These are phyloP conservation scores for Micoletzkya japonica DNA, from an alignment of 2,888 invertebrate genomes.

Conservation along the genomic window DNA sequence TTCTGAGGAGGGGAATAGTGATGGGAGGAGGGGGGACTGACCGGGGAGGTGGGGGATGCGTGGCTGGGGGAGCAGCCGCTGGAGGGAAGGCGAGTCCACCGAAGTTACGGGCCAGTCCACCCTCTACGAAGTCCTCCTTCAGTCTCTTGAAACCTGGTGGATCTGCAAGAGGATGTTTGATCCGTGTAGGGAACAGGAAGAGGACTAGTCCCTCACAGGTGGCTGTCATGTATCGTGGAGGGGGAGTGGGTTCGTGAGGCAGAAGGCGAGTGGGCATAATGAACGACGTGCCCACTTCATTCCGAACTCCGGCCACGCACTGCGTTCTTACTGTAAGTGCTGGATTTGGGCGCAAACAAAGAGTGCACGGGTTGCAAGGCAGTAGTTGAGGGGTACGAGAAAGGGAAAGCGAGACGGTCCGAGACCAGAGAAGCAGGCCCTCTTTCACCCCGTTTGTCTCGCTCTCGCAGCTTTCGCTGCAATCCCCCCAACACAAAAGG, in stretches of 20 bases:
- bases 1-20: neutral
- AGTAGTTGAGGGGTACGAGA: neutral
- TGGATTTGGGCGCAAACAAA: neutral
- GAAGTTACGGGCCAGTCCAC: too few relatives aligned
- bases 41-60: too few relatives aligned
- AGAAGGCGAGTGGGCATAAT: constrained; percentile 7
- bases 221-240: too few relatives aligned
- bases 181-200: too few relatives aligned
- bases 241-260: too few relatives aligned
- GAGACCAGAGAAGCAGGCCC: neutral
- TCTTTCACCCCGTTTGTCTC: constrained; percentile 9
- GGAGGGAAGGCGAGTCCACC: too few relatives aligned
- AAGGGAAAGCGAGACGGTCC: neutral
- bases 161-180: too few relatives aligned
- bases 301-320: constrained; percentile 22
- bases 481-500: constrained; percentile 13
- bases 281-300: neutral
- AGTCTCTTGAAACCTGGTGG: too few relatives aligned
- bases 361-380: neutral
- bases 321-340: constrained; percentile 17
- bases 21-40: neutral
- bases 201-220: too few relatives aligned
- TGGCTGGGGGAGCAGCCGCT: too few relatives aligned
- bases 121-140: too few relatives aligned
- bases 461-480: constrained; percentile 15